A percentile compares a stretch with the other conserved stretches of the same genome.
Evolutionary conservation across 2,888 invertebrate species (phyloP).

Genomic region (Orchesellides sinensis): DNA sequence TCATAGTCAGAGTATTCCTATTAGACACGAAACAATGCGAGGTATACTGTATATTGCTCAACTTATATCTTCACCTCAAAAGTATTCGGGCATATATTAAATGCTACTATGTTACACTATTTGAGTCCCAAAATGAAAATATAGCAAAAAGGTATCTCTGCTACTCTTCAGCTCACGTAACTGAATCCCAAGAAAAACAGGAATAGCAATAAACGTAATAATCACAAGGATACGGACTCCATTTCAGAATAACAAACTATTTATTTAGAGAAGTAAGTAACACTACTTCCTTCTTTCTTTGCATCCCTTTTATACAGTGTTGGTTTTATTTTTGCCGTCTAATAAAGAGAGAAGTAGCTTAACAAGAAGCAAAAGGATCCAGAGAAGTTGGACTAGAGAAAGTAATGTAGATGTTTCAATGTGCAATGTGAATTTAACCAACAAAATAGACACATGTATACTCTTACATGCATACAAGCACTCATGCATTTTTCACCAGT

Average conservation of each 20-base stretch:
- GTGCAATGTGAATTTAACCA: background rate
- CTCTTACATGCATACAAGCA: background rate
- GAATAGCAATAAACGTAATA: conserved; percentile 16
- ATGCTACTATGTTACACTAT: background rate
- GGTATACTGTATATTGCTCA: too few relatives aligned
- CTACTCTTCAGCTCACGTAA: conserved; percentile 1
- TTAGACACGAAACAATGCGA: too few relatives aligned
- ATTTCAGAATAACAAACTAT: too few relatives aligned
- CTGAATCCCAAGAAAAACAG: background rate
- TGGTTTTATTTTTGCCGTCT: too few relatives aligned
- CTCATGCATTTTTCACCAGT: background rate
- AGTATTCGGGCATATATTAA: background rate
- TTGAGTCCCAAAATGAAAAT: background rate
- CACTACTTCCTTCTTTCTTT: too few relatives aligned
- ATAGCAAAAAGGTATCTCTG: background rate
- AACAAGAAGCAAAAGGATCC: background rate
- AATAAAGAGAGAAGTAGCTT: background rate
- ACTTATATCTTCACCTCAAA: background rate
- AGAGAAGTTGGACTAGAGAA: background rate
- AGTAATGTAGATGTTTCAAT: background rate
- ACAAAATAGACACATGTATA: background rate
- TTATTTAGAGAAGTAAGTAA: too few relatives aligned
- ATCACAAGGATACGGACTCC: background rate
- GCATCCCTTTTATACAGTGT: too few relatives aligned
- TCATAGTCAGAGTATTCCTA: background rate